Base-by-base conservation (phyloP, 2,113 vertebrate species). In the Anhinga rufa region DNA sequence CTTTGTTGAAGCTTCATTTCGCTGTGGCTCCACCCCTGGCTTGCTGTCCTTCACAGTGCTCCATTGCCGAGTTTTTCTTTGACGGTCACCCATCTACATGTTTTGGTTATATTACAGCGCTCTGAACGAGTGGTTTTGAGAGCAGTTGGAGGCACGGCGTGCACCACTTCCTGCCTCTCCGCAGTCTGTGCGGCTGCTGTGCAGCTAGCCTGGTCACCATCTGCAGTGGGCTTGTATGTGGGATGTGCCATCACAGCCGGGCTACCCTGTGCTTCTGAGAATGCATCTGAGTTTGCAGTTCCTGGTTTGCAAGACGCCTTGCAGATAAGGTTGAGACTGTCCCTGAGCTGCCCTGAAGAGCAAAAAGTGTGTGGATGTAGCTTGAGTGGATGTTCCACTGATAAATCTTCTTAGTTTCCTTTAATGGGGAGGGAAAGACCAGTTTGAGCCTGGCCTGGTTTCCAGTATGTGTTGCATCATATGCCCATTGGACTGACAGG, bases 111-210 rank as follows among this genome's bases (percentile, higher is more conserved):
- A 17, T 61, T 19, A 46, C 40, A 80, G 86, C 1, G 1, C 79
- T 90, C 71, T 61, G 83, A 91, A 40, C 11, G 13, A 34, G 93
- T 28, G 93, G 95, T 92, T 95, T 91, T 60, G 81, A 66, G 93
- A 92, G 95, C 93, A 55, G 93, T 84, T 78, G 95, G 89, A 84
- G 95, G 94, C 94, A 51, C 32, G 10, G 93, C 20, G 32, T 85
- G 94, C 94, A 93, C 93, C 95, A 57, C 95, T 96, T 97, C 96
- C 96, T 97, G 96, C 95, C 82, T 55, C 82, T 61, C 38, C 10
- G 80, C 96, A 51, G 86, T 36, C 91, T 25, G 4, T 6, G 76
- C 12, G 76, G 90, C 92, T 91, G 86, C 40, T 26, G 9, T 34
- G 10, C 92, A 78, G 90, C 75, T 38, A 12, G 91, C 88, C 86